phyloP scores from a whole-genome alignment of 2,888 invertebrate species.

The Nasonia oneida region DNA sequence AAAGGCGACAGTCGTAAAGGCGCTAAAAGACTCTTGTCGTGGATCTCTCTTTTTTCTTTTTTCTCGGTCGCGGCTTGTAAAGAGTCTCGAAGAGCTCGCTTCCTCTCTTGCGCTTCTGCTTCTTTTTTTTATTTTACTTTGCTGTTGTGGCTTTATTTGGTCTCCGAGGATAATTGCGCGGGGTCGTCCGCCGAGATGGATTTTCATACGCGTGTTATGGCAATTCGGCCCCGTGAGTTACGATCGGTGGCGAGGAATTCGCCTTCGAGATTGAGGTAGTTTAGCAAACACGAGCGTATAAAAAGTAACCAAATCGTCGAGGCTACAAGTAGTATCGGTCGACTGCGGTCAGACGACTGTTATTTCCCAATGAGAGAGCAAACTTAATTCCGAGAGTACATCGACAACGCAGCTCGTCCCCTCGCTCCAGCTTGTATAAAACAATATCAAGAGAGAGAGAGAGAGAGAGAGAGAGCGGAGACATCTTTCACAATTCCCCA shows the following conservation, averaged over 20 bases:
- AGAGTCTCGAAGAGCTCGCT: slow-evolving; percentile 58
- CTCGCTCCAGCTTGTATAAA: not conserved
- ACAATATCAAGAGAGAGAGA: not conserved
- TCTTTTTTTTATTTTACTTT: not conserved
- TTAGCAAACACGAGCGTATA: too few species aligned
- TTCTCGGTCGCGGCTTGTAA: slow-evolving; percentile 48
- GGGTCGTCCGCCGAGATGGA: not conserved
- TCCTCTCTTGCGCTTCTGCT: not conserved
- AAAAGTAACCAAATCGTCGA: not conserved
- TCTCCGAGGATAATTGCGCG: slow-evolving; percentile 55
- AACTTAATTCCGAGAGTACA: too few species aligned
- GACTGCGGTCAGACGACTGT: not conserved
- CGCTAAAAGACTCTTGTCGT: slow-evolving; percentile 71
- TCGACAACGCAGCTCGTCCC: too few species aligned
- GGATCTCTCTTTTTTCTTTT: not conserved
- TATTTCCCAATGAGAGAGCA: too few species aligned
- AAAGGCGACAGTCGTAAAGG: slow-evolving; percentile 69
- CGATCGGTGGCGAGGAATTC: slow-evolving; percentile 41
- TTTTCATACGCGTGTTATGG: not conserved
- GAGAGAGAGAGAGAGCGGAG: not conserved
- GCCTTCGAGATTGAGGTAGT: not conserved
- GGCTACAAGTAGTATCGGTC: not conserved
- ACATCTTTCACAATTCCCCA: slow-evolving; percentile 4
- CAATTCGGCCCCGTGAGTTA: not conserved
- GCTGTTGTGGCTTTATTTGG: slow-evolving; percentile 41